phyloP scores from a whole-genome alignment of 1,140 invertebrate species.

The Bombus cullumanus region DNA sequence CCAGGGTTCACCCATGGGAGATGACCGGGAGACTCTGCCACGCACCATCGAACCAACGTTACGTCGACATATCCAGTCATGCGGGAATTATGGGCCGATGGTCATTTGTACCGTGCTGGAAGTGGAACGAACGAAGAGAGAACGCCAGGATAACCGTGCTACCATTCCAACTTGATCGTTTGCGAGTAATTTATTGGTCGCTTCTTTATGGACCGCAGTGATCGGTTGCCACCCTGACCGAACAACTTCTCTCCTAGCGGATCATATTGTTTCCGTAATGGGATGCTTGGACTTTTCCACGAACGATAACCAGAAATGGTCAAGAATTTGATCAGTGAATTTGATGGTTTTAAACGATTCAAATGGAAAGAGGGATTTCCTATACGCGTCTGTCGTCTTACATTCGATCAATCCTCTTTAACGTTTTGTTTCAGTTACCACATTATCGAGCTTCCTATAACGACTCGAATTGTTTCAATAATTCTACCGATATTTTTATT shows the following conservation, averaged over 20 bases:
- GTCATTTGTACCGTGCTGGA: constrained; percentile 50
- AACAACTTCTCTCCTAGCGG: not conserved
- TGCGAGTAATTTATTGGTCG: constrained; percentile 44
- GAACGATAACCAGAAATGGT: not conserved
- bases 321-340: constrained; percentile 7
- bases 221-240: not conserved
- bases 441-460: too few relatives aligned
- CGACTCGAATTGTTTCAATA: too few relatives aligned
- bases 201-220: not conserved
- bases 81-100: constrained; percentile 58
- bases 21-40: constrained; percentile 52
- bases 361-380: not conserved
- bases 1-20: constrained; percentile 59
- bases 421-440: not conserved
- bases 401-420: not conserved
- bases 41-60: constrained; percentile 57
- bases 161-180: constrained; percentile 30
- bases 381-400: not conserved
- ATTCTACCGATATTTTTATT: too few relatives aligned
- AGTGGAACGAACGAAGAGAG: constrained; percentile 32
- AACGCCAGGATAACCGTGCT: constrained; percentile 14
- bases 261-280: constrained; percentile 22
- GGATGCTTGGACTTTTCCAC: not conserved
- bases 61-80: constrained; percentile 60
- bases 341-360: not conserved